Evolutionary conservation across 2,113 vertebrate genomes (phyloP).

Genomic region (Telmatochromis sp.): DNA sequence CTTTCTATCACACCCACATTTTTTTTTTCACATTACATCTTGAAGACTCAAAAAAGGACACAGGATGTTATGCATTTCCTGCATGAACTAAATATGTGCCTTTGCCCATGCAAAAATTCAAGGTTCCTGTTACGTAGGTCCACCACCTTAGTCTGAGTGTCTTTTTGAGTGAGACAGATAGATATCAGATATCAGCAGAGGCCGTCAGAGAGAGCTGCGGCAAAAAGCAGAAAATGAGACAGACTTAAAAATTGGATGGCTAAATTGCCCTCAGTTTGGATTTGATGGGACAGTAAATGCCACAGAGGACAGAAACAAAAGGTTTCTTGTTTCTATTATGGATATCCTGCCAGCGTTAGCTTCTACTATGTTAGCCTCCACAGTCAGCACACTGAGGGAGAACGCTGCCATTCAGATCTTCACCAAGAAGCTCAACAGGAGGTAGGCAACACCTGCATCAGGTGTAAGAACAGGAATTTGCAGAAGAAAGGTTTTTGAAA

Average conservation of each 20-base stretch:
- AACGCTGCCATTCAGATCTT: conserved; percentile 20
- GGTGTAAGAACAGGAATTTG: neutral
- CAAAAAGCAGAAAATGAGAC: neutral
- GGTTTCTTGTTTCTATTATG: neutral
- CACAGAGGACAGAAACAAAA: neutral
- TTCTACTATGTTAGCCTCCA: neutral
- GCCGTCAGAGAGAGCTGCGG: neutral
- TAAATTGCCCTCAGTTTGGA: neutral
- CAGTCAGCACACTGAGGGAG: conserved; percentile 33
- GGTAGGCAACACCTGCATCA: conserved; percentile 40
- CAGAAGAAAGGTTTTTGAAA: neutral
- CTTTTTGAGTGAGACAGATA: neutral
- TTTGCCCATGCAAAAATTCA: neutral
- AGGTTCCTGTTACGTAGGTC: neutral
- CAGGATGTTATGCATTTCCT: neutral
- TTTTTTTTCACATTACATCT: neutral
- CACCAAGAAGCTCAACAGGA: conserved; percentile 41
- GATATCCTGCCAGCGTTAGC: neutral
- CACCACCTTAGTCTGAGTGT: neutral
- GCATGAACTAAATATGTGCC: neutral
- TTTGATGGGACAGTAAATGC: neutral
- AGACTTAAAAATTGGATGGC: neutral
- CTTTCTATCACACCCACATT: neutral
- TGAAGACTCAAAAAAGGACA: neutral
- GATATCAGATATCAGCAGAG: conserved; percentile 1